Evolutionary conservation across 2,888 invertebrate genomes (phyloP).

Genomic region (Ormyrus rosae): DNA sequence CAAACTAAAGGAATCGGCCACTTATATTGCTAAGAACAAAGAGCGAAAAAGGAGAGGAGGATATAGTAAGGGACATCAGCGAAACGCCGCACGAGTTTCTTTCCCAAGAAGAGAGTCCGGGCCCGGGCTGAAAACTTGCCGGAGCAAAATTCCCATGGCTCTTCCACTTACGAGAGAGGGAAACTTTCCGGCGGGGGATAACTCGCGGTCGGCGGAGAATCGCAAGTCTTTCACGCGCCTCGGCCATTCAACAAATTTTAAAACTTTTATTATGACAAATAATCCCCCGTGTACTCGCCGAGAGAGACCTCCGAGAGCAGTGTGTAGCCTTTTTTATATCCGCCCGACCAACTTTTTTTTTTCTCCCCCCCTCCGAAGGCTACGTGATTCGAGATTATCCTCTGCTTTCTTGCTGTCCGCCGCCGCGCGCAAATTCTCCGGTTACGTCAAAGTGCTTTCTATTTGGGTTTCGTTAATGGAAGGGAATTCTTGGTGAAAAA

Average conservation of each 20-base stretch:
- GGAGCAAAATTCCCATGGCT: constrained; percentile 51
- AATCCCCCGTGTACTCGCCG: constrained; percentile 33
- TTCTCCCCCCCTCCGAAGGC: not conserved
- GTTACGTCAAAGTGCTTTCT: not conserved
- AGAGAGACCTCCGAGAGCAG: not conserved
- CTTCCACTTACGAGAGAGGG: constrained; percentile 45
- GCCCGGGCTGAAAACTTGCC: constrained; percentile 21
- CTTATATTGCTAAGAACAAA: constrained; percentile 17
- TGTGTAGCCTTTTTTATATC: not conserved
- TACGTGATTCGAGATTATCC: constrained; percentile 24
- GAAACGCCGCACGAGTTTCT: constrained; percentile 25
- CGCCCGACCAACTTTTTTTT: constrained; percentile 13
- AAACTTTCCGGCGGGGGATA: constrained; percentile 55
- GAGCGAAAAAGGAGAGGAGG: not conserved
- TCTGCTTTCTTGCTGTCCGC: not conserved
- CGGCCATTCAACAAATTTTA: constrained; percentile 48
- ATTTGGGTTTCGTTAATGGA: too few species aligned
- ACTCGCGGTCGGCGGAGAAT: constrained; percentile 59
- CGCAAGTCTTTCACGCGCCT: constrained; percentile 58
- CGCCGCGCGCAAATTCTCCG: not conserved
- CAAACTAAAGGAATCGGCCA: constrained; percentile 18
- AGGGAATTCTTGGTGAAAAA: not conserved
- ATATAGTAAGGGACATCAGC: constrained; percentile 24
- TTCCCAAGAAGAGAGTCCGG: not conserved
- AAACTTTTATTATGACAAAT: constrained; percentile 57